These are phyloP conservation scores for Tachysurus fulvidraco DNA, from an alignment of 2,113 vertebrate species.

Conservation along the genomic window DNA sequence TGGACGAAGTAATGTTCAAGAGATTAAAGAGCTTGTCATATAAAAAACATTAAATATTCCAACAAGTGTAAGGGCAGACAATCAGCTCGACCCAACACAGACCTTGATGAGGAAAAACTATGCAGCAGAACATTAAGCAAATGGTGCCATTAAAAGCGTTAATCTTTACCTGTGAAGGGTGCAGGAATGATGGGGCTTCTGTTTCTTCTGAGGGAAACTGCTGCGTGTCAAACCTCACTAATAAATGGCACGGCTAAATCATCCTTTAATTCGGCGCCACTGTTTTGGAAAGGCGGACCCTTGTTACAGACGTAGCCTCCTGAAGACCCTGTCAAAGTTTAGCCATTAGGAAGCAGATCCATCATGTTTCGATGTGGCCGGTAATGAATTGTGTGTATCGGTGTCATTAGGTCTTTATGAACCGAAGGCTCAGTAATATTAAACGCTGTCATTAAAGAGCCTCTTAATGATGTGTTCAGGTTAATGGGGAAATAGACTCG, in stretches of 20 bases:
- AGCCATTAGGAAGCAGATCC: constrained; percentile 61
- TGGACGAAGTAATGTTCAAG: background rate
- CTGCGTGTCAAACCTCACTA: constrained; percentile 53
- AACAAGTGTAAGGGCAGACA: background rate
- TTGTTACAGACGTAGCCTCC: constrained; percentile 56
- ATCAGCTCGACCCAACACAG: background rate
- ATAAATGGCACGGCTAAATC: constrained; percentile 64
- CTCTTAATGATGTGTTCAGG: constrained; percentile 57
- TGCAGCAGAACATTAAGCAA: constrained; percentile 60
- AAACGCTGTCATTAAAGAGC: constrained; percentile 60
- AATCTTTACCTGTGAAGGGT: constrained; percentile 59
- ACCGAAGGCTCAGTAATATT: constrained; percentile 59
- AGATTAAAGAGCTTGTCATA: background rate
- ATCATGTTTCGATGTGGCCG: constrained; percentile 62
- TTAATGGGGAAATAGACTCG: constrained; percentile 53
- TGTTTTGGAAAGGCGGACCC: constrained; percentile 57
- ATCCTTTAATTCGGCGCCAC: constrained; percentile 63
- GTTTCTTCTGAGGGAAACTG: constrained; percentile 40
- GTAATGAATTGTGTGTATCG: constrained; percentile 62
- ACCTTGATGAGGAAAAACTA: constrained; percentile 48
- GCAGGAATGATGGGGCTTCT: constrained; percentile 59
- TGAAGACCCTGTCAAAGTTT: constrained; percentile 58
- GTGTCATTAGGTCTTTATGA: constrained; percentile 66
- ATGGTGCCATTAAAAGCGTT: constrained; percentile 61
- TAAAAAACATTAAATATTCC: background rate